phyloP scores from a whole-genome alignment of 2,113 vertebrate genomes.

The Phylloscopus whistleri region DNA sequence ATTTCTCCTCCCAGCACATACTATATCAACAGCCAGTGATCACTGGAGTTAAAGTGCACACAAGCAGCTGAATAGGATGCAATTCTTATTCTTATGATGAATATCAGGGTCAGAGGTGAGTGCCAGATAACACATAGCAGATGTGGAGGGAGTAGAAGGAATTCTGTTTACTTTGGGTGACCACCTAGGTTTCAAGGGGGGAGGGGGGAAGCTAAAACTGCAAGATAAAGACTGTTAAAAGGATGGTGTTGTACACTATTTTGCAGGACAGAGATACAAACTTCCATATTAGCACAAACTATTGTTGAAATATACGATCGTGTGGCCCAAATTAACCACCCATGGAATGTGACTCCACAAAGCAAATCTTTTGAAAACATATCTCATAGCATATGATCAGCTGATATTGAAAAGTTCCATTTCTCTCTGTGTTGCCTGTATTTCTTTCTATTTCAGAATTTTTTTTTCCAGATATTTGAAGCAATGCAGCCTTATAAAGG shows the following conservation, averaged over 20 bases:
- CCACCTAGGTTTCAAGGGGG: constrained; percentile 21
- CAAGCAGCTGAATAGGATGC: constrained; percentile 38
- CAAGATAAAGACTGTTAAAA: not conserved
- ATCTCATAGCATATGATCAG: not conserved
- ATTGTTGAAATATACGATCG: not conserved
- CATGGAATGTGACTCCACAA: not conserved
- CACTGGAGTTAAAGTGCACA: constrained; percentile 34
- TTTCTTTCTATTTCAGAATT: not conserved
- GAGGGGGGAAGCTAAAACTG: not conserved
- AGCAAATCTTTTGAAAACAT: not conserved
- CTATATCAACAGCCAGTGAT: constrained; percentile 19
- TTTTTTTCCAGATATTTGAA: not conserved
- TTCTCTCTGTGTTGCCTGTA: not conserved
- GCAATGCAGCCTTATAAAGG: not conserved
- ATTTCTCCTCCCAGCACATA: constrained; percentile 20
- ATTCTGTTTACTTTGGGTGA: constrained; percentile 53
- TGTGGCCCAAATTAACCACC: not conserved
- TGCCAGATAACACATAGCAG: constrained; percentile 57
- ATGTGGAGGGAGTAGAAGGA: constrained; percentile 53
- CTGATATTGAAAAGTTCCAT: not conserved
- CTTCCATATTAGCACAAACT: not conserved
- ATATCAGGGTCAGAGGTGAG: constrained; percentile 56
- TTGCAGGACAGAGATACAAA: not conserved
- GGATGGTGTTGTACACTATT: not conserved
- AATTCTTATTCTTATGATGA: constrained; percentile 59